Base-by-base conservation (phyloP, 2,797 vertebrate species). In the Alosa sapidissima region DNA sequence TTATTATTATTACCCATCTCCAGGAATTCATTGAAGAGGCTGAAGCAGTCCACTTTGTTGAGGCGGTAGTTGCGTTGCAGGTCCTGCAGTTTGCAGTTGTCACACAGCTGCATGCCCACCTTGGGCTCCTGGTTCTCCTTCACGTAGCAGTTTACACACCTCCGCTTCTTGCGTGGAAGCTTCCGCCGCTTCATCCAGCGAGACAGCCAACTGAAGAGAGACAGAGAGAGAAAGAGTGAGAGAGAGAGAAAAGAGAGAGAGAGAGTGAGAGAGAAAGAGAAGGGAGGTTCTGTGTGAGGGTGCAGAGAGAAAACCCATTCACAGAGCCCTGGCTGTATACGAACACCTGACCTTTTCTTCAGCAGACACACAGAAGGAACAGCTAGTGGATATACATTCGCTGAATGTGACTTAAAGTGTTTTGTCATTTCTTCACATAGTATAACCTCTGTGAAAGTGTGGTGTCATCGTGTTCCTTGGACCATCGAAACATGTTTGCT, bases 11-110 rank as follows among this genome's bases (percentile, higher is more conserved):
- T 24, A 36, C 97, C 96, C 95, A 99, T 99, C 90, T 99, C 98
- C 92, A 98, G 86, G 92, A 96, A 98, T 91, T 99, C 98, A 0
- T 98, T 95, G 47, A 99, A 98, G 87, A 99, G 92, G 89, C 95
- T 97, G 94, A 97, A 98, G 87, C 85, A 0, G 7, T 96, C 87
- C 1, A 96, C 93, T 0, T 92, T 13, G 0, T 89, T 95, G 89
- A 98, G 93, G 2, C 90, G 88, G 7, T 98, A 97, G 92, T 99
- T 98, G 1, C 21, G 88, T 85, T 94, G 87, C 97, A 97, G 97
- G 49, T 94, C 90, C 0, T 60, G 88, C 3, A 93, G 91, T 86
- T 94, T 94, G 89, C 94, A 95, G 75, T 82, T 81, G 24, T 95
- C 92, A 87, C 94, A 95, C 0, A 88, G 90, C 1, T 94, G 91